These are phyloP conservation scores for Drosophila pseudotakahashii DNA, from an alignment of 2,888 invertebrate genomes.

Conservation along the genomic window DNA sequence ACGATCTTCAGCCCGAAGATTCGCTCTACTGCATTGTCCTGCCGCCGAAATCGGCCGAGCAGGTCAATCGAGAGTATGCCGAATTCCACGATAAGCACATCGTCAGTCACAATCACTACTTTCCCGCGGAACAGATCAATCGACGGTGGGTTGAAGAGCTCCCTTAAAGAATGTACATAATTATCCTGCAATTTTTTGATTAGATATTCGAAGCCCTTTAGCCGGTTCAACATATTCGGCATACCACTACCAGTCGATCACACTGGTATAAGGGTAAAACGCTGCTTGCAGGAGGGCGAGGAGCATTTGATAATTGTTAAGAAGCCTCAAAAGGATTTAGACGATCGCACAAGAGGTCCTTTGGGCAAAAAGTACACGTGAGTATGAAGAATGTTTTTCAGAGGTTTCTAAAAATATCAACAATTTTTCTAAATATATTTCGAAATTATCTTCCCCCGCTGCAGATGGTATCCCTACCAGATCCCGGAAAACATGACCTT, in stretches of 20 bases:
- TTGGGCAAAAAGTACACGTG: slow-evolving; percentile 70
- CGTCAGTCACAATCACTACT: slow-evolving; percentile 80
- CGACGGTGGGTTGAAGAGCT: slow-evolving; percentile 57
- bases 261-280: slow-evolving; percentile 65
- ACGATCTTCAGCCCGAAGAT: not conserved
- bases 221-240: slow-evolving; percentile 59
- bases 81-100: slow-evolving; percentile 77
- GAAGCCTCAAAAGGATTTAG: slow-evolving; percentile 65
- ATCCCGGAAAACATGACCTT: slow-evolving; percentile 54
- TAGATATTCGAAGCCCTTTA: slow-evolving; percentile 72
- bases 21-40: slow-evolving; percentile 60
- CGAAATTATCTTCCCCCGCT: too few relatives aligned
- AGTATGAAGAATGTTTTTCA: too few relatives aligned
- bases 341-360: slow-evolving; percentile 62
- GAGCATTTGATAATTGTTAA: slow-evolving; percentile 70
- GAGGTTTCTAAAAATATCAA: too few relatives aligned
- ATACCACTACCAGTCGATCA: slow-evolving; percentile 47
- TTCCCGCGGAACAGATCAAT: slow-evolving; percentile 75
- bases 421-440: too few relatives aligned
- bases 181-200: not conserved
- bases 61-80: slow-evolving; percentile 70
- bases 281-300: slow-evolving; percentile 65
- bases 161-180: not conserved
- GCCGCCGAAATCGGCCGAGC: slow-evolving; percentile 66
- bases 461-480: slow-evolving; percentile 57